Evolutionary conservation across 2,888 invertebrate species (phyloP), one percentile per base, ranked within the genome.

Genomic region (Erebia palarica): DNA sequence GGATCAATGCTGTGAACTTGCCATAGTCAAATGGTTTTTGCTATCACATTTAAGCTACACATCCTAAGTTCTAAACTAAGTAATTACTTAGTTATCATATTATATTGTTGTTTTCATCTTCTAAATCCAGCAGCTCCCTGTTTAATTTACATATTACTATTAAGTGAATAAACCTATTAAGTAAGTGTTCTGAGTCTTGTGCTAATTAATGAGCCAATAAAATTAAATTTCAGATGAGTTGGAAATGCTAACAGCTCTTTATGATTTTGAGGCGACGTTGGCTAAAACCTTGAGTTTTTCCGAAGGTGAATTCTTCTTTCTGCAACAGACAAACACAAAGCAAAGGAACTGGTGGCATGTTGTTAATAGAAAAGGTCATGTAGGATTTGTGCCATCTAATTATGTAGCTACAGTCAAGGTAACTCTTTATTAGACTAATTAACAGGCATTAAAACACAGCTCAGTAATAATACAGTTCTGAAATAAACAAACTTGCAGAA

Each of bases 321-420:
- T 97, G 21, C 96, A 97, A 81, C 97, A 97, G 84, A 96, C 94
- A 27, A 96, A 96, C 75, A 95, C 96, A 4, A 96, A 97, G 81
- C 96, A 97, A 84, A 94, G 96, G 75, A 97, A 97, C 85, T 97
- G 97, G 97, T 97, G 97, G 97, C 96, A 97, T 93, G 97, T 97
- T 65, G 96, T 97, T 78, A 97, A 97, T 90, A 95, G 94, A 85
- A 95, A 95, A 84, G 97, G 97, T 79, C 96, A 96, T 86, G 95
- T 97, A 77, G 97, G 97, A 67, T 97, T 97, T 83, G 97, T 97
- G 78, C 97, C 97, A 73, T 97, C 97, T 66, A 97, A 97, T 94
- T 97, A 97, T 90, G 97, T 97, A 70, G 95, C 96, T 80, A 94
- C 95, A 80, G 94, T 96, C 80, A 96, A 96, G 94, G 97, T 97